These are phyloP conservation scores for Nymphalis c-album DNA, from an alignment of 2,888 invertebrate species.

Conservation along the genomic window DNA sequence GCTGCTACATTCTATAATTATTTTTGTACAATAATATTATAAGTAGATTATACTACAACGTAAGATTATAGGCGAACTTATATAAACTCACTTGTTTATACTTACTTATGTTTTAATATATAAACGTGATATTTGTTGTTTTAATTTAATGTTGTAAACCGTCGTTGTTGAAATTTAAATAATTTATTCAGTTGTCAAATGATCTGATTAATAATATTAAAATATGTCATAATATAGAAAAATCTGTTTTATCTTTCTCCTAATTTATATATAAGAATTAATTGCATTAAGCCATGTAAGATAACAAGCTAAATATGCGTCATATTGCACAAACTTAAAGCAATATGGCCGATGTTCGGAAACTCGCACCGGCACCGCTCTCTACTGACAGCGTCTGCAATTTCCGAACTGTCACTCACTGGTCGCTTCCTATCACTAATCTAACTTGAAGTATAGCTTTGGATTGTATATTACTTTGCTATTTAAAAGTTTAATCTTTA, in stretches of 20 bases:
- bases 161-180: no score
- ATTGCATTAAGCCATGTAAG: background rate
- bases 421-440: constrained; percentile 13
- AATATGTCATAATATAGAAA: no score
- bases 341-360: constrained; percentile 1
- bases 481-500: no score
- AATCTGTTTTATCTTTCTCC: background rate
- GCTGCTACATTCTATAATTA: background rate
- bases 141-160: no score
- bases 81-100: no score
- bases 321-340: background rate
- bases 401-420: constrained; percentile 62
- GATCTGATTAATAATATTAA: no score
- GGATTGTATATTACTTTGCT: background rate
- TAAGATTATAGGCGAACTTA: no score
- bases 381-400: constrained; percentile 45
- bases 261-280: background rate
- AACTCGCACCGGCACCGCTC: constrained; percentile 10
- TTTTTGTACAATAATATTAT: no score
- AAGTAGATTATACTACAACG: no score
- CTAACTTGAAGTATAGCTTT: constrained; percentile 6
- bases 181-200: no score
- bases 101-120: no score
- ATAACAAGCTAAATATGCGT: background rate
- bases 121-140: no score